Conservation (phyloP, 2,888 invertebrate species). For the Charanyca ferruginea region DNA sequence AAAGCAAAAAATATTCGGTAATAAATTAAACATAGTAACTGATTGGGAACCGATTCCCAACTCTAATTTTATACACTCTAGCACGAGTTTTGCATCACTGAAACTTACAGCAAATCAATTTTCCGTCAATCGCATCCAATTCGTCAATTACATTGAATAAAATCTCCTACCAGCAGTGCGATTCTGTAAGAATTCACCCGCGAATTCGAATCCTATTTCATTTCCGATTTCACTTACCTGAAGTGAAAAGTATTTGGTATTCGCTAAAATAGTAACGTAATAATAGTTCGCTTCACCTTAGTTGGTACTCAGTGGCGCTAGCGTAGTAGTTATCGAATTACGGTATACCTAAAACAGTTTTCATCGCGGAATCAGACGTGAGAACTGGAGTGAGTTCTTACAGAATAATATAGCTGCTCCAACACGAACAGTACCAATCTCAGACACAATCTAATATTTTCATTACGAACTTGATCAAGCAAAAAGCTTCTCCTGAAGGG, state of each 20-base stretch:
- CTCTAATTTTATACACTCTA: neutral
- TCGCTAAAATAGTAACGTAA: too few relatives aligned
- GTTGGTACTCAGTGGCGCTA: too few relatives aligned
- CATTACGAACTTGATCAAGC: constrained; percentile 62
- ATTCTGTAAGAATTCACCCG: too few relatives aligned
- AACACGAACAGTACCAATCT: constrained; percentile 20
- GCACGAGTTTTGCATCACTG: constrained; percentile 12
- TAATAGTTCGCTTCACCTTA: too few relatives aligned
- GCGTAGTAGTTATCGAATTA: too few relatives aligned
- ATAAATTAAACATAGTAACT: neutral
- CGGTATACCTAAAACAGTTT: too few relatives aligned
- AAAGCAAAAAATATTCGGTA: neutral
- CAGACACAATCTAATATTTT: constrained; percentile 66
- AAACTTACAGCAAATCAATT: constrained; percentile 25
- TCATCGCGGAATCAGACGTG: too few relatives aligned
- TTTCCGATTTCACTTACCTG: too few relatives aligned
- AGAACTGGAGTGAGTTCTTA: too few relatives aligned
- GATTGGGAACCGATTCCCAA: neutral
- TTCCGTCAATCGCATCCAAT: constrained; percentile 32
- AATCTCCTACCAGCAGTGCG: constrained; percentile 1
- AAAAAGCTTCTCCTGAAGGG: constrained; percentile 56
- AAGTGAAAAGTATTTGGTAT: too few relatives aligned
- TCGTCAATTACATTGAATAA: constrained; percentile 22
- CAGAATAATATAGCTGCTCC: too few relatives aligned
- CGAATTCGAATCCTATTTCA: too few relatives aligned